phyloP scores from a whole-genome alignment of 1,140 invertebrate genomes.

The Chironomus striatipennis region DNA sequence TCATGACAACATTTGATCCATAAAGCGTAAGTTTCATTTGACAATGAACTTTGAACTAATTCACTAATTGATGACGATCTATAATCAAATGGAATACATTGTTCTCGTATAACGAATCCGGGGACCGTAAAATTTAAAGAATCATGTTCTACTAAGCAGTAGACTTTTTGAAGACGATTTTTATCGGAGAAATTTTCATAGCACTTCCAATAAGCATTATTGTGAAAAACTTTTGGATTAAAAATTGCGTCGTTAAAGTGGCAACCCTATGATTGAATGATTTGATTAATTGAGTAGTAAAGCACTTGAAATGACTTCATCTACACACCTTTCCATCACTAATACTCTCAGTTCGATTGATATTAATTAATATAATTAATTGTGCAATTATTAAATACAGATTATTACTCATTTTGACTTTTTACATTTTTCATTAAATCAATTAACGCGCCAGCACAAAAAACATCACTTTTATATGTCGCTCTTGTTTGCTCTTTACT shows the following conservation, averaged over 20 bases:
- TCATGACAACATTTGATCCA: neutral
- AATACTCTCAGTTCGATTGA: too few relatives aligned
- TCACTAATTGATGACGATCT: neutral
- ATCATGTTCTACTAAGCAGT: neutral
- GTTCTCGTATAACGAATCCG: neutral
- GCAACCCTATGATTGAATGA: neutral
- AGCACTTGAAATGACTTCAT: too few relatives aligned
- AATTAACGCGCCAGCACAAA: too few relatives aligned
- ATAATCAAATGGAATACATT: slow-evolving; percentile 10
- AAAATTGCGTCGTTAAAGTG: neutral
- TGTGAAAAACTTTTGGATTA: neutral
- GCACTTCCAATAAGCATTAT: neutral
- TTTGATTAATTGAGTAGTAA: too few relatives aligned
- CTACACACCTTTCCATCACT: too few relatives aligned
- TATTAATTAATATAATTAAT: too few relatives aligned
- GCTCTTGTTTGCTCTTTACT: too few relatives aligned
- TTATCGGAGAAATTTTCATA: slow-evolving; percentile 1
- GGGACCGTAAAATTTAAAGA: neutral
- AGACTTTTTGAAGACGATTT: neutral
- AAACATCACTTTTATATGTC: too few relatives aligned
- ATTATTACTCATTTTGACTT: too few relatives aligned
- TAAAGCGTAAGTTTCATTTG: neutral
- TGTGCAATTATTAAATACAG: too few relatives aligned
- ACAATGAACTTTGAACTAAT: slow-evolving; percentile 4
- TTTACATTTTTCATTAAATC: too few relatives aligned